Evolutionary conservation across 1,140 invertebrate genomes (phyloP).

Genomic region (Amyelois transitella): DNA sequence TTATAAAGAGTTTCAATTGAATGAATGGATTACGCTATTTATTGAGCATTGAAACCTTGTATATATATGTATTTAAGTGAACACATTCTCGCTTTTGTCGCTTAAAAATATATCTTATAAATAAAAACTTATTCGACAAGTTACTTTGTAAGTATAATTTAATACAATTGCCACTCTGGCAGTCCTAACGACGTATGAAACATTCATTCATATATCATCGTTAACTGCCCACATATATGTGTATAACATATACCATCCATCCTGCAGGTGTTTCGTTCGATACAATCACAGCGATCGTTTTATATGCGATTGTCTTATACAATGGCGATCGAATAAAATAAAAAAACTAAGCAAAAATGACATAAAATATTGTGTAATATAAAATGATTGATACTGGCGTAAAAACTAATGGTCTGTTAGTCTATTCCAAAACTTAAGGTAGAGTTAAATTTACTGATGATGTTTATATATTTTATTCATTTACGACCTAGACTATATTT

Average conservation of each 20-base stretch:
- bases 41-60: neutral
- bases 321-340: conserved; percentile 4
- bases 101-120: neutral
- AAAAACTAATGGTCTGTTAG: too few relatives aligned
- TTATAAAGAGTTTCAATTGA: neutral
- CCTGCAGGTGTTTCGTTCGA: conserved; percentile 9
- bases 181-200: neutral
- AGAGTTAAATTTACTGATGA: too few relatives aligned
- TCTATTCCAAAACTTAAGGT: too few relatives aligned
- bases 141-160: neutral
- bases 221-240: neutral
- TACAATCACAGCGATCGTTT: conserved; percentile 5
- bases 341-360: too few relatives aligned
- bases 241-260: neutral
- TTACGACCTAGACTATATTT: too few relatives aligned
- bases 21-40: neutral
- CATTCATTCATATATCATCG: neutral
- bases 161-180: neutral
- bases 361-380: too few relatives aligned
- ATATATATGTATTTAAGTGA: too few relatives aligned
- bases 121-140: neutral
- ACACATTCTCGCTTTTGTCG: too few relatives aligned
- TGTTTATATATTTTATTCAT: too few relatives aligned
- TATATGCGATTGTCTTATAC: conserved; percentile 14
- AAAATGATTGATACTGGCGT: too few relatives aligned